Evolutionary conservation across 2,888 invertebrate genomes (phyloP), one percentile per base, ranked within the genome.

Genomic region (Zygogramma bicolorata): DNA sequence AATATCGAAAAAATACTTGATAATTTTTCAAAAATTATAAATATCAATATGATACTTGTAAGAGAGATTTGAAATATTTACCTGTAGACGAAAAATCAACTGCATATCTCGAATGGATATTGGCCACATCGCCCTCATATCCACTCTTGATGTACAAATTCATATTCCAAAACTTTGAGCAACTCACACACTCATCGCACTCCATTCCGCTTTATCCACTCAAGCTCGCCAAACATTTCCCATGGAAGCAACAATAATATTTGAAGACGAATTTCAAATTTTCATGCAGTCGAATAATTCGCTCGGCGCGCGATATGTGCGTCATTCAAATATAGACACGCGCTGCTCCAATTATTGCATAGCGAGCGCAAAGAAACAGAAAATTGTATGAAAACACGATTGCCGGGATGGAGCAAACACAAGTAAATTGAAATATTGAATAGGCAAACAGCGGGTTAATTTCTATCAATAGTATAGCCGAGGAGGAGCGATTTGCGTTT

Each of bases 401-500:
- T 66, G 58, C 67, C n/a, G 15, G 29, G 46, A 68, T 68, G 29
- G 31, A 60, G 68, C 69, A 73, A 73, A 75, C 65, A 71, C 18
- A 69, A 68, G 65, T 73, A 73, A 27, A 73, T 73, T 75, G 75
- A 71, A 73, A 75, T 72, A 70, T 69, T 71, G 70, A 75, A 68
- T 71, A 63, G 22, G 67, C 73, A 75, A 75, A 75, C 73, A 73
- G 67, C 70, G 71, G 75, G 66, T 70, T 73, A 68, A 75, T 73
- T 75, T 75, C 65, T 71, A 73, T 75, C 73, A 73, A 69, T 75
- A 77, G 74, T 70, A 69, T 71, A 62, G 76, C 72, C 71, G 76
- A 73, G 68, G 63, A 76, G 73, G 73, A 77, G 77, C n/a, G 76
- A 81, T 81, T 81, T 80, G 79, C 78, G 75, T 80, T 80, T 79